Evolutionary conservation across 2,797 vertebrate species (phyloP), one percentile per base, ranked within the genome.

Genomic region (Oceanodroma leucorhoa): DNA sequence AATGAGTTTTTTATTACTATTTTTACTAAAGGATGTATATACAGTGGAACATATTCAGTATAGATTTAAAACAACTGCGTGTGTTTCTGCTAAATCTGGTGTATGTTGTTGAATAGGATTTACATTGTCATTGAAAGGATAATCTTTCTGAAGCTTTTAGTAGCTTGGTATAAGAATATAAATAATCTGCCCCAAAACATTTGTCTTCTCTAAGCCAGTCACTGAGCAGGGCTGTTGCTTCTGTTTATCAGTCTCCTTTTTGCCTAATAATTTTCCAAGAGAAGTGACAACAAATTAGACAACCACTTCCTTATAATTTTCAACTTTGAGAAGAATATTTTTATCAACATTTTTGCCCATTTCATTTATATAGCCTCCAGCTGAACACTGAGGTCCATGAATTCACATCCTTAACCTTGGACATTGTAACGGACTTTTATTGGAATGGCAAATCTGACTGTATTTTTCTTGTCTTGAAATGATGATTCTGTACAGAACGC

Each of bases 1-100:
- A 96, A 96, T 97, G 94, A 95, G 55, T 36, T 88, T 96, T 97
- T 96, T 97, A 93, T 96, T 94, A 79, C 89, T 96, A 14, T 96
- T 83, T 96, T 78, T 97, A 86, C 69, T 83, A 55, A 96, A 86
- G 82, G 87, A 77, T 95, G 30, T 89, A 76, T 93, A 40, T 54
- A 46, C 54, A 40, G 20, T 83, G 69, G 72, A 93, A 95, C 23
- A 20, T 78, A 93, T 84, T 93, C 65, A 36, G 80, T 87, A 61
- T 57, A 88, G 94, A 72, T 90, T 90, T 82, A 90, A 94, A 94
- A 93, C 86, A 94, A 91, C 67, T 87, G 65, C 43, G 54, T 58
- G 46, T 87, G 27, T 96, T 97, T 95, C 70, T 96, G 90, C 69
- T 94, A 58, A 88, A 85, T 91, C 75, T 51, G 79, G 27, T 84